These are phyloP conservation scores for Eristalinus sepulchralis DNA, from an alignment of 2,888 invertebrate species.

Conservation along the genomic window DNA sequence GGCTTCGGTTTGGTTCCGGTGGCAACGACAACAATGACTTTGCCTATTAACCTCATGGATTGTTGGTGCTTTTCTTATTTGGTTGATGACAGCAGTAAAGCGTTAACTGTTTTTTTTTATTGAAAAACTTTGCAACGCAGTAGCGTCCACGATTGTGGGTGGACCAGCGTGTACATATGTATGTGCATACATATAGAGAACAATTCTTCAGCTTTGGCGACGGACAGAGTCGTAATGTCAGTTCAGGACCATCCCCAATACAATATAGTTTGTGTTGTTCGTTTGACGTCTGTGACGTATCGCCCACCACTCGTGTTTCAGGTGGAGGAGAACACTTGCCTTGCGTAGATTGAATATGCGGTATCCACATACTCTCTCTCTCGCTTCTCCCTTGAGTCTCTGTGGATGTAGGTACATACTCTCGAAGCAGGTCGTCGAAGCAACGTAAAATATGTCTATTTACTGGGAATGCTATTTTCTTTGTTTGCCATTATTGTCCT, in stretches of 20 bases:
- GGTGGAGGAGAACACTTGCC: slow-evolving; percentile 23
- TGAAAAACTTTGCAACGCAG: slow-evolving; percentile 30
- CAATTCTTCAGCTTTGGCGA: neutral
- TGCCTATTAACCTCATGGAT: slow-evolving; percentile 15
- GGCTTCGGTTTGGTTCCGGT: neutral
- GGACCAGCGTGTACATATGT: neutral
- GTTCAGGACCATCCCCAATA: slow-evolving; percentile 67
- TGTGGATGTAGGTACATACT: slow-evolving; percentile 7
- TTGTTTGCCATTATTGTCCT: slow-evolving; percentile 5
- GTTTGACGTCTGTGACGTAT: slow-evolving; percentile 54
- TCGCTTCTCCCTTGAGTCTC: slow-evolving; percentile 4
- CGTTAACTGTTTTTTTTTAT: neutral
- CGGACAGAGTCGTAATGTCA: slow-evolving; percentile 15
- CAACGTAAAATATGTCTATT: slow-evolving; percentile 19
- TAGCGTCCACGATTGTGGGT: slow-evolving; percentile 14
- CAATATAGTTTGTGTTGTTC: slow-evolving; percentile 59
- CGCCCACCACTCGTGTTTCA: slow-evolving; percentile 22
- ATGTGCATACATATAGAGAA: neutral
- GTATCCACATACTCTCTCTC: slow-evolving; percentile 21
- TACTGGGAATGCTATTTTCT: slow-evolving; percentile 5
- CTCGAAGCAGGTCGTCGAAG: neutral
- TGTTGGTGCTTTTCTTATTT: slow-evolving; percentile 12
- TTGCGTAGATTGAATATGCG: slow-evolving; percentile 30
- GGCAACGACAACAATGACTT: slow-evolving; percentile 14
- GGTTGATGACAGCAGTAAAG: slow-evolving; percentile 19